phyloP scores from a whole-genome alignment of 2,113 vertebrate genomes.

The Melanerpes aurifrons region DNA sequence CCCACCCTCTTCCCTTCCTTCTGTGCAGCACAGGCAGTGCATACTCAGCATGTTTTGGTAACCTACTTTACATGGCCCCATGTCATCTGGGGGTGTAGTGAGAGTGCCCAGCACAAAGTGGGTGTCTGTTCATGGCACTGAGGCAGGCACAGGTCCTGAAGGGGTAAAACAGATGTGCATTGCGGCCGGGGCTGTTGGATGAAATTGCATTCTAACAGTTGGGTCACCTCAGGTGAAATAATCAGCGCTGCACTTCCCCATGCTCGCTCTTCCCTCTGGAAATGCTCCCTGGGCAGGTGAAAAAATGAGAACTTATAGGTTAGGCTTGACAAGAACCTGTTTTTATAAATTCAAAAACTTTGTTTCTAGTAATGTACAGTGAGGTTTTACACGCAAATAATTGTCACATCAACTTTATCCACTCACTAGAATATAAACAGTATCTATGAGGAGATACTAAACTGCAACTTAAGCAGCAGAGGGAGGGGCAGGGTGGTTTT shows the following conservation, averaged over 20 bases:
- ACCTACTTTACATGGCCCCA: rapidly evolving
- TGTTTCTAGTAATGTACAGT: not conserved
- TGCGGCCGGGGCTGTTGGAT: rapidly evolving
- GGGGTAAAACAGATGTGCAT: not conserved
- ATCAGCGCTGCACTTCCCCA: not conserved
- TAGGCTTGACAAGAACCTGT: not conserved
- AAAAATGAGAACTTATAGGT: not conserved
- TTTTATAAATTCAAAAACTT: not conserved
- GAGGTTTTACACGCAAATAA: not conserved
- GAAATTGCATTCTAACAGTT: rapidly evolving
- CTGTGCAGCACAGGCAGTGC: not conserved
- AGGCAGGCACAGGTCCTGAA: not conserved
- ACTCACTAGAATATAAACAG: not conserved
- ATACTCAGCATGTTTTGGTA: not conserved
- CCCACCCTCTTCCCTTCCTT: not conserved
- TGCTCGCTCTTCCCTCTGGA: rapidly evolving
- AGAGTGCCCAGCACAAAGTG: rapidly evolving
- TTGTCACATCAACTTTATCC: not conserved
- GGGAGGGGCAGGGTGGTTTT: not conserved
- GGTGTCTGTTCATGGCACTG: rapidly evolving
- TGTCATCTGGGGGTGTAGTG: rapidly evolving
- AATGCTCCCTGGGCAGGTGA: not conserved
- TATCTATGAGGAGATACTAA: not conserved
- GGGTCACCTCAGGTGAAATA: not conserved
- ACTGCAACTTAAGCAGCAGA: not conserved